phyloP scores from a whole-genome alignment of 2,888 invertebrate species.

The Netelia fuscicornis region DNA sequence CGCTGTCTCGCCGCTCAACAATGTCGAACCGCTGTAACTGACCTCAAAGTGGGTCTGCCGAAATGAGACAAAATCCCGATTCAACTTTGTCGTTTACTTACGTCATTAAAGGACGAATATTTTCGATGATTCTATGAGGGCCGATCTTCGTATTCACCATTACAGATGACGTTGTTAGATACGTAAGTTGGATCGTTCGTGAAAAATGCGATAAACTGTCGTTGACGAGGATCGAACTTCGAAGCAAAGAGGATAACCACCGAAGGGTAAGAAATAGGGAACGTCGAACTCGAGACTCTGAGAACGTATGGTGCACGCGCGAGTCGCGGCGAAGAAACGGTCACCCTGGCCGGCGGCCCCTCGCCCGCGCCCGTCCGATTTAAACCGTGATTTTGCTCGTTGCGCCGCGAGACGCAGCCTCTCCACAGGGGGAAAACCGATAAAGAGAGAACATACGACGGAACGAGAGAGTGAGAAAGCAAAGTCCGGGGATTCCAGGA shows the following conservation, averaged over 20 bases:
- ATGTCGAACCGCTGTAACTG: not conserved
- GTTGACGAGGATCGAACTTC: constrained; percentile 19
- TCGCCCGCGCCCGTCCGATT: constrained; percentile 79
- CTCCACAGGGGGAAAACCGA: constrained; percentile 64
- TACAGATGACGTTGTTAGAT: not conserved
- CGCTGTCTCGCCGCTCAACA: constrained; percentile 5
- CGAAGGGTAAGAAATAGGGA: constrained; percentile 49
- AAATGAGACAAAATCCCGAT: not conserved
- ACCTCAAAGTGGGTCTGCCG: not conserved
- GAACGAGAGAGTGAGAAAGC: constrained; percentile 68
- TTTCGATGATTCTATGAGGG: too few relatives aligned
- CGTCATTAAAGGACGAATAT: not conserved
- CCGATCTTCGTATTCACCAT: too few relatives aligned
- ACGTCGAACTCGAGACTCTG: constrained; percentile 60
- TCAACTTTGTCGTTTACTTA: not conserved
- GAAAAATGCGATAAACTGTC: not conserved
- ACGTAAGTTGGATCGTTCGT: not conserved
- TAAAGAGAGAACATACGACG: constrained; percentile 47
- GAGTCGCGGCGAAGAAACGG: constrained; percentile 57
- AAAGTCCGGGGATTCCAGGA: constrained; percentile 81
- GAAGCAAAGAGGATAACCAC: constrained; percentile 24
- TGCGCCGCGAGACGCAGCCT: constrained; percentile 72
- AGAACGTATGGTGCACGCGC: constrained; percentile 39
- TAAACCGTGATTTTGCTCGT: constrained; percentile 83
- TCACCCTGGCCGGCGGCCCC: constrained; percentile 41